phyloP scores from a whole-genome alignment of 2,113 vertebrate species.

The Charadrius vociferus region DNA sequence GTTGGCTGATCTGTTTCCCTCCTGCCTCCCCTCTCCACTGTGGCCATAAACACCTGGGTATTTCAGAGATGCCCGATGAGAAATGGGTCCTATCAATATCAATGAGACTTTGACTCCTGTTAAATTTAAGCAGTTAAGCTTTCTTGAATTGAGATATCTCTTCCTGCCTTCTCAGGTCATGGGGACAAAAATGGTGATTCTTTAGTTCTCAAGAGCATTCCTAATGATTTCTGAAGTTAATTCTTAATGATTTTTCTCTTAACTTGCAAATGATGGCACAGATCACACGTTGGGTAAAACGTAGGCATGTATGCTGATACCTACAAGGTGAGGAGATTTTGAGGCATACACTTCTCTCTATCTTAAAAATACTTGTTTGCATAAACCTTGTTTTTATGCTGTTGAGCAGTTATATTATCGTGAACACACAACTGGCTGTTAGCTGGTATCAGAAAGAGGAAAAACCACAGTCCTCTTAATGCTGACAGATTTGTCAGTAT shows the following conservation, averaged over 20 bases:
- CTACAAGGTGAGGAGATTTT: background rate
- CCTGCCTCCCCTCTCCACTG: background rate
- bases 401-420: background rate
- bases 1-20: background rate
- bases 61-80: background rate
- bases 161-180: background rate
- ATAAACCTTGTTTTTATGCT: background rate
- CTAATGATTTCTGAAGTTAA: background rate
- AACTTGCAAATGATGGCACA: background rate
- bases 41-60: background rate
- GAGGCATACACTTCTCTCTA: background rate
- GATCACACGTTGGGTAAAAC: background rate
- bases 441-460: background rate
- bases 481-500: background rate
- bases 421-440: background rate
- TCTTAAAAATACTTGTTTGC: background rate
- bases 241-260: background rate
- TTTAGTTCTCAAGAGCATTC: background rate
- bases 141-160: background rate
- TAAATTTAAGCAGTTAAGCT: background rate
- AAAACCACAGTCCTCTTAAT: background rate
- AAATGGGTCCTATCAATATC: background rate
- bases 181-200: background rate
- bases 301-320: background rate
- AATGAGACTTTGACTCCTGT: background rate